Percentiles rank a stretch among this genome's conserved stretches.
phyloP scores from a whole-genome alignment of 2,888 invertebrate genomes.

The Molorchus minor region DNA sequence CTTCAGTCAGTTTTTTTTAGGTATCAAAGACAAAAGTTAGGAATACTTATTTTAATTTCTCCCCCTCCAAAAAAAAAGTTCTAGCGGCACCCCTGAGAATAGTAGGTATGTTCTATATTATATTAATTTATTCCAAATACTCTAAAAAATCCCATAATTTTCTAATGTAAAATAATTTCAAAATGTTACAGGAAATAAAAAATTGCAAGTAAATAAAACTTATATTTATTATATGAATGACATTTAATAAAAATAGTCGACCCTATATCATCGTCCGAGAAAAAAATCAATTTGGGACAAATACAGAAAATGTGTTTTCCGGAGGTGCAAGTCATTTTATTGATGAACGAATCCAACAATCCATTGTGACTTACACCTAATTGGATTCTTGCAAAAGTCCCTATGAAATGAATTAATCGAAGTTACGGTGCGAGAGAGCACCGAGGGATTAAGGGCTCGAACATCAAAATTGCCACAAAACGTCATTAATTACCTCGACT shows the following conservation, averaged over 20 bases:
- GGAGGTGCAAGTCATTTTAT: conserved; percentile 45
- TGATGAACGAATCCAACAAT: conserved; percentile 44
- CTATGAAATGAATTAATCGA: conserved; percentile 58
- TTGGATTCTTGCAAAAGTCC: conserved; percentile 56
- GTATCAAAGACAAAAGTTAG: too few relatives aligned
- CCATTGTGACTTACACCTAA: conserved; percentile 60
- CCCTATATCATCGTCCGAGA: too few relatives aligned
- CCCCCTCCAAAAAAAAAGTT: too few relatives aligned
- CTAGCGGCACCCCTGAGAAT: too few relatives aligned
- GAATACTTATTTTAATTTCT: too few relatives aligned
- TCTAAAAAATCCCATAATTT: too few relatives aligned
- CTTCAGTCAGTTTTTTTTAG: too few relatives aligned
- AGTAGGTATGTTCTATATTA: too few relatives aligned
- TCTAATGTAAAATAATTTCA: too few relatives aligned
- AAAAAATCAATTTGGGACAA: conserved; percentile 43
- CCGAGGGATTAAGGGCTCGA: conserved; percentile 47
- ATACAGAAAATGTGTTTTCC: conserved; percentile 46
- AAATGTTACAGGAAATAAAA: too few relatives aligned
- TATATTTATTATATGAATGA: conserved; percentile 7
- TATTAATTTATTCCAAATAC: too few relatives aligned
- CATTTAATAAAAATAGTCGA: conserved; percentile 35
- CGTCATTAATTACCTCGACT: conserved; percentile 55
- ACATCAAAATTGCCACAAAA: conserved; percentile 58
- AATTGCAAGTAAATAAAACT: too few relatives aligned
- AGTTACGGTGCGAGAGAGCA: conserved; percentile 51